Evolutionary conservation across 2,797 vertebrate species (phyloP), one percentile per base, ranked within the genome.

Genomic region (Xerus rutilus): DNA sequence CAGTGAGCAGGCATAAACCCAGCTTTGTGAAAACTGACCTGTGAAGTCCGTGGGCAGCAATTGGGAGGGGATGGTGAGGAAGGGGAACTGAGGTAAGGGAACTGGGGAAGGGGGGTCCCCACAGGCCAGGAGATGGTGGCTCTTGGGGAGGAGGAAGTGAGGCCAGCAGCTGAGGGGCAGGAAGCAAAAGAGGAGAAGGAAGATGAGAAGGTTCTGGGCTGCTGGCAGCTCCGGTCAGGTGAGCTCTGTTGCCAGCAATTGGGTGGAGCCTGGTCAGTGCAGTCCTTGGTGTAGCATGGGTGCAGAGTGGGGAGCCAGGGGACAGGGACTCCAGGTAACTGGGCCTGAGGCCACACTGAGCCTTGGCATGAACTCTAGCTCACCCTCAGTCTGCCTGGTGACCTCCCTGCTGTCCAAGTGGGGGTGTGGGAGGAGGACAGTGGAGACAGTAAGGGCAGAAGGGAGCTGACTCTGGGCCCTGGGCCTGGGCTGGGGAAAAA

Each of bases 181-280:
- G 49, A 74, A 39, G 11, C 1, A 2, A 23, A 47, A 78, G 32
- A 30, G 54, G 23, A 59, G 9, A 67, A 78, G 47, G 64, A 70
- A 67, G 67, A 20, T 4, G 45, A 54, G 85, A 32, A 79, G 45
- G 54, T 47, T 43, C 77, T 32, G 23, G 69, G 20, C 28, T 45
- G 49, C 20, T 35, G 35, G 32, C 35, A 35, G n/a, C 5, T 59
- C 78, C 4, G 6, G 39, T 1, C 11, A 25, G 30, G 65, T 30
- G 25, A 17, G 32, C 52, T 47, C 45, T 64, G 86, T 49, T 0
- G 0, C 28, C 25, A 21, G 73, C 4, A 2, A 8, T 12, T 5
- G 57, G 64, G 13, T 32, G 7, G 5, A 8, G 39, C 18, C 28
- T 17, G 32, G 76, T 5, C 14, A 0, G 0, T 0, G 35, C 32